Conservation (phyloP, 2,797 vertebrate genomes). For the Hydrophis major region DNA sequence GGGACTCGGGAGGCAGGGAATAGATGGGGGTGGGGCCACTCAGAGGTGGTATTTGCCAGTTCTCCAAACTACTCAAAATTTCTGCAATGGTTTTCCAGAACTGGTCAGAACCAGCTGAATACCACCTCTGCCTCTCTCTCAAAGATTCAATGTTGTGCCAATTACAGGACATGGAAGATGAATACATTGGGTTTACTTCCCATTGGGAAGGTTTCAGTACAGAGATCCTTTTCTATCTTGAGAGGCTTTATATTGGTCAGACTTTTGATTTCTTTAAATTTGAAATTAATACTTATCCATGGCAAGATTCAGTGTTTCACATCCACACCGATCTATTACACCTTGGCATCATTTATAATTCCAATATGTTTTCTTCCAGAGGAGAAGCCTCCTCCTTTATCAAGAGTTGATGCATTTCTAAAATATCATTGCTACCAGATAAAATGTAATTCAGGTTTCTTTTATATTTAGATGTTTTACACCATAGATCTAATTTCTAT, state of each 20-base stretch:
- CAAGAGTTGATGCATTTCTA: not conserved
- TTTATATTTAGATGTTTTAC: not conserved
- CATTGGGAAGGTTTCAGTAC: not conserved
- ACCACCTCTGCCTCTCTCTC: not conserved
- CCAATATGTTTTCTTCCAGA: not conserved
- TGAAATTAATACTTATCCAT: not conserved
- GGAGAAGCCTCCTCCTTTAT: not conserved
- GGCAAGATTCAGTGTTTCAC: not conserved
- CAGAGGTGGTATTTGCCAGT: too few relatives aligned
- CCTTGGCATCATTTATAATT: not conserved
- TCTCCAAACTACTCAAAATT: too few relatives aligned
- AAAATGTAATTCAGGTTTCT: not conserved
- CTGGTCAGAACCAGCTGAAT: too few relatives aligned
- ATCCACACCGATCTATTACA: not conserved
- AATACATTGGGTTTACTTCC: not conserved
- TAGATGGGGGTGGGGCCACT: too few relatives aligned
- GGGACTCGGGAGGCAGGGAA: too few relatives aligned
- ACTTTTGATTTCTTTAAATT: not conserved
- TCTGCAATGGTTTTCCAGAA: too few relatives aligned
- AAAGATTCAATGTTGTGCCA: not conserved
- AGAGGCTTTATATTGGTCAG: not conserved
- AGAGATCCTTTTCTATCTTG: not conserved
- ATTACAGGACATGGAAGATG: not conserved
- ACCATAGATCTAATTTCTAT: not conserved
- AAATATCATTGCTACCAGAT: not conserved